A percentile compares a stretch with the other conserved stretches of the same genome.
phyloP scores from a whole-genome alignment of 2,113 vertebrate species.

The Papio anubis region DNA sequence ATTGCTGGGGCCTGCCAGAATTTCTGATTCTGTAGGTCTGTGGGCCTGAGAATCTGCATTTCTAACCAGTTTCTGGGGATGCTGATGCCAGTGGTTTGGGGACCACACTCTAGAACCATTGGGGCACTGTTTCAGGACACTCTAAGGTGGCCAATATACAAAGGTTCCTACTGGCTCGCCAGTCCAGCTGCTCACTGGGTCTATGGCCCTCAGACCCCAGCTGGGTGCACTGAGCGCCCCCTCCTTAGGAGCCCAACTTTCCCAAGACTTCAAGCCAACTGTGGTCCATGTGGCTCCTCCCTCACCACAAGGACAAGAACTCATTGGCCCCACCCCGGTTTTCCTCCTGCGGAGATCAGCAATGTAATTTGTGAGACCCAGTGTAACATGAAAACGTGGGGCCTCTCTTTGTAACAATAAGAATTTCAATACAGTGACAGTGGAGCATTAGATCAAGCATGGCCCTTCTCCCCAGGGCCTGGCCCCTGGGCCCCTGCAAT shows the following conservation, averaged over 20 bases:
- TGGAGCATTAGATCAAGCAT: background rate
- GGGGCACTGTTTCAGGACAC: background rate
- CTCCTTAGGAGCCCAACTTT: background rate
- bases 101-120: background rate
- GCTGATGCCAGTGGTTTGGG: background rate
- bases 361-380: background rate
- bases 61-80: background rate
- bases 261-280: background rate
- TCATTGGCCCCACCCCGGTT: background rate
- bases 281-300: background rate
- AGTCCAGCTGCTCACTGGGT: background rate
- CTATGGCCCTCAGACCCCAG: background rate
- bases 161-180: background rate
- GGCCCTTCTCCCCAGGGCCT: background rate
- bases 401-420: background rate
- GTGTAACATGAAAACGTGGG: background rate
- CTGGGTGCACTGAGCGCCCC: background rate
- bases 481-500: background rate
- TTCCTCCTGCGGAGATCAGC: background rate
- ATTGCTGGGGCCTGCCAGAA: background rate
- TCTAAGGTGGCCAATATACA: background rate
- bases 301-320: no score
- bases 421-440: background rate
- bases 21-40: background rate
- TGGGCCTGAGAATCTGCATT: background rate